Evolutionary conservation across 2,888 invertebrate species (phyloP).

Genomic region (Netelia virgata): DNA sequence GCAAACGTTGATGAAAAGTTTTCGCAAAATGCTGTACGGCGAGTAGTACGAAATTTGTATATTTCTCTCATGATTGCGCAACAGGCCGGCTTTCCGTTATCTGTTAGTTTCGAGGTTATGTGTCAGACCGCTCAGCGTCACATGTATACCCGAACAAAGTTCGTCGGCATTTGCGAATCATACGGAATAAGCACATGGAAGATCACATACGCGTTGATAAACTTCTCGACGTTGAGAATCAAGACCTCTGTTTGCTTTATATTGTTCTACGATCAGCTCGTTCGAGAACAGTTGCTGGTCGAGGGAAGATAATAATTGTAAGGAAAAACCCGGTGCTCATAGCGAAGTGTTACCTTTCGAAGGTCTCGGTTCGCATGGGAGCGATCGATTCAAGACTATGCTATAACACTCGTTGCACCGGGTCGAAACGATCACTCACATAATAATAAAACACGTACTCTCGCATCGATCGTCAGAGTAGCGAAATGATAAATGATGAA

Average conservation of each 20-base stretch:
- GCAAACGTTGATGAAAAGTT: not conserved
- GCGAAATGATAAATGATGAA: not conserved
- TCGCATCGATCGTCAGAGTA: not conserved
- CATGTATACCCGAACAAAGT: conserved; percentile 41
- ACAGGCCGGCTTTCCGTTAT: conserved; percentile 42
- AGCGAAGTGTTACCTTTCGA: conserved; percentile 28
- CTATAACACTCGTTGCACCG: not conserved
- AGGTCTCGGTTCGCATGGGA: not conserved
- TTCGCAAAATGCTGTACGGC: not conserved
- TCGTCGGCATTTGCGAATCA: conserved; percentile 7
- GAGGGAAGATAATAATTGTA: too few relatives aligned
- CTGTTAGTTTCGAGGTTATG: conserved; percentile 36
- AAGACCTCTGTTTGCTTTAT: not conserved
- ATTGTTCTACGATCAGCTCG: not conserved
- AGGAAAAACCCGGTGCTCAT: too few relatives aligned
- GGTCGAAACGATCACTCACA: conserved; percentile 5
- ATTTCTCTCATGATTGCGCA: conserved; percentile 30
- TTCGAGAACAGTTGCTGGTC: too few relatives aligned
- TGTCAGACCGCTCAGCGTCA: not conserved
- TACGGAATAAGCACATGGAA: not conserved
- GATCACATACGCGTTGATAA: not conserved
- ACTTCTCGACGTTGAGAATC: not conserved
- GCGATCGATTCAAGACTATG: conserved; percentile 35
- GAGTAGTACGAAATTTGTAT: not conserved
- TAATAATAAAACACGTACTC: not conserved